Base-by-base conservation (phyloP, 2,113 vertebrate species). In the Alouatta palliata region DNA sequence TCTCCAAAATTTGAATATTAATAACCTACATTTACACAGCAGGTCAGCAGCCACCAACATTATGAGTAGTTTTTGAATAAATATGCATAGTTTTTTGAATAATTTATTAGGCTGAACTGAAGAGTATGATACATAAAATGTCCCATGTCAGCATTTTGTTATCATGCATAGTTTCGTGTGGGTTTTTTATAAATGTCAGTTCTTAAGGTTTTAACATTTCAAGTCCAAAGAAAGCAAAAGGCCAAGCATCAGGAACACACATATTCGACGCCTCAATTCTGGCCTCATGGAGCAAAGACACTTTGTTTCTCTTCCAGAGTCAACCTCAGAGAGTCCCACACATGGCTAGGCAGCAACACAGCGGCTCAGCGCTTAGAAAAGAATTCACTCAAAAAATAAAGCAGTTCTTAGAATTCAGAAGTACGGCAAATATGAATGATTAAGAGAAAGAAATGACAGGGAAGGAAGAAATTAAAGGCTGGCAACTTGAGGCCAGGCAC, bases 81-180 rank as follows among this genome's bases (percentile, higher is more conserved):
- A 68, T 35, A 68, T 10, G 20, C 47, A 0, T 0, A 37, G n/a
- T 0, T 54, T 43, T 43, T 1, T 20, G 66, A 75, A 27, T 37
- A 12, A 20, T 6, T 47, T 2, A 27, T 25, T 0, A 16, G 45
- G 45, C 58, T 19, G 27, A 32, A 56, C 17, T 52, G n/a, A 56
- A 66, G 25, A 56, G n/a, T 1, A 0, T 14, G 0, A 13, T 0
- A 8, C 0, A 8, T 3, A 21, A 14, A 43, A 13, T 2, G 8
- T 17, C 17, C 40, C 12, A 11, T 47, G 0, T 19, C 37, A 4
- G 19, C 30, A 35, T 2, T 9, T 10, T 23, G 6, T 66, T 8
- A 52, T 8, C 7, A 19, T 2, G 52, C 66, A 25, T 9, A n/a
- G 35, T 21, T 27, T 25, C 14, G 25, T 3, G 0, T 47, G 3